Percentiles rank a stretch among this genome's conserved stretches.
These are phyloP conservation scores for Siniperca chuatsi DNA, from an alignment of 2,113 vertebrate species.

Conservation along the genomic window DNA sequence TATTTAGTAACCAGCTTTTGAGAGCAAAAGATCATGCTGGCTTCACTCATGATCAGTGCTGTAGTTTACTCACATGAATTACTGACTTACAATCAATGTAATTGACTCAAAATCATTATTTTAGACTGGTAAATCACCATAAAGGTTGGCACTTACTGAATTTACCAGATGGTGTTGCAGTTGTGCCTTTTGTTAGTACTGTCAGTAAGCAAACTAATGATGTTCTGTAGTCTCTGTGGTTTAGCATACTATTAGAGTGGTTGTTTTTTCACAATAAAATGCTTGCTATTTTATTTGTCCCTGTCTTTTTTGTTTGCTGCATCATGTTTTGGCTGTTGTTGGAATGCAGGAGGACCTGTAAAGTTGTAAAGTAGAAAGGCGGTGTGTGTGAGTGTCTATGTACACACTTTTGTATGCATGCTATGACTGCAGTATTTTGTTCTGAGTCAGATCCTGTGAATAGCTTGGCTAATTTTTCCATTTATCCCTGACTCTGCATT, in stretches of 20 bases:
- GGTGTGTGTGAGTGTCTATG: background rate
- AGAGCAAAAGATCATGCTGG: background rate
- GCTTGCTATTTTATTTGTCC: background rate
- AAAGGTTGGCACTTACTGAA: background rate
- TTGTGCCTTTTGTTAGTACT: conserved; percentile 1
- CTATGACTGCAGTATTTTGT: conserved; percentile 60
- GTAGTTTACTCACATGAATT: conserved; percentile 15
- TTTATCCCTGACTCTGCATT: conserved; percentile 72
- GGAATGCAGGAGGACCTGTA: background rate
- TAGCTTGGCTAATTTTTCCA: conserved; percentile 63
- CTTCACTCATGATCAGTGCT: conserved; percentile 4
- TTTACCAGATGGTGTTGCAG: background rate
- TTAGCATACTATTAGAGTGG: background rate
- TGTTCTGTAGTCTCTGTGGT: background rate
- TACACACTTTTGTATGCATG: conserved; percentile 37
- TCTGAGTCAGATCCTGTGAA: conserved; percentile 72
- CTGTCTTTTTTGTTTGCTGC: background rate
- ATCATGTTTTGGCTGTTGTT: background rate
- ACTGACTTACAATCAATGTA: conserved; percentile 39
- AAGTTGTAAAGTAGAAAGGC: background rate
- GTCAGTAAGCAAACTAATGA: conserved; percentile 13
- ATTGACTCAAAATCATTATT: conserved; percentile 29
- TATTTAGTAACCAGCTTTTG: conserved; percentile 1
- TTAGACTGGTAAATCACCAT: conserved; percentile 17
- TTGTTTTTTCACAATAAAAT: background rate